Base-by-base conservation (phyloP, 2,113 vertebrate species). In the Petrocephalus zakoni region DNA sequence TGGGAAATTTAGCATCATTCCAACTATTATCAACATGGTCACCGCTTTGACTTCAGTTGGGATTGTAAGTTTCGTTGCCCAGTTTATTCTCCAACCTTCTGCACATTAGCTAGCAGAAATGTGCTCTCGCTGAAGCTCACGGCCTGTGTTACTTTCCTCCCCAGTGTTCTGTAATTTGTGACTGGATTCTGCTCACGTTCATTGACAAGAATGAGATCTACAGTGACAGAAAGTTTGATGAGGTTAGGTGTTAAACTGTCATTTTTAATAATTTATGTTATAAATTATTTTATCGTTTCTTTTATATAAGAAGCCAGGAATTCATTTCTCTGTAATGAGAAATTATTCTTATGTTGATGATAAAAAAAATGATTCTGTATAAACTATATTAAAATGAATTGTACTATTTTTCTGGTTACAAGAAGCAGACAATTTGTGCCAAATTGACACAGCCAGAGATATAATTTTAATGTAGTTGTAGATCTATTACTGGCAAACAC, bases 121-220 rank as follows among this genome's bases (percentile, higher is more conserved):
- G 9, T 42, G 51, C 55, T 72, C 11, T n/a, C 1, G 9, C 17
- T 0, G 11, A 17, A 4, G n/a, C 19, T 72, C 64, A 13, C 34
- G 11, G 1, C 86, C 8, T 83, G 58, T 68, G 29, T 21, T 17
- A 42, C 37, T 15, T 29, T 37, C 37, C 87, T 85, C 61, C 5
- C 87, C 87, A 98, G 97, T 98, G 96, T 25, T 97, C 97, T n/a
- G 96, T 98, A 55, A 94, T 98, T 87, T 98, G 97, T 11, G 97
- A 98, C 93, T 98, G 97, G 97, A 97, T 98, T 91, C 94, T 98
- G 95, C 92, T 98, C 90, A 97, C 96, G 0, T 97, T 98, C 94
- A 97, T 98, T 91, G 97, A 98, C 92, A 97, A 97, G 93, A 94
- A 97, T 88, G 95, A 97, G 89, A 89, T 96, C 90, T 98, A 97